phyloP scores from a whole-genome alignment of 2,797 vertebrate genomes.

The Mus caroli region DNA sequence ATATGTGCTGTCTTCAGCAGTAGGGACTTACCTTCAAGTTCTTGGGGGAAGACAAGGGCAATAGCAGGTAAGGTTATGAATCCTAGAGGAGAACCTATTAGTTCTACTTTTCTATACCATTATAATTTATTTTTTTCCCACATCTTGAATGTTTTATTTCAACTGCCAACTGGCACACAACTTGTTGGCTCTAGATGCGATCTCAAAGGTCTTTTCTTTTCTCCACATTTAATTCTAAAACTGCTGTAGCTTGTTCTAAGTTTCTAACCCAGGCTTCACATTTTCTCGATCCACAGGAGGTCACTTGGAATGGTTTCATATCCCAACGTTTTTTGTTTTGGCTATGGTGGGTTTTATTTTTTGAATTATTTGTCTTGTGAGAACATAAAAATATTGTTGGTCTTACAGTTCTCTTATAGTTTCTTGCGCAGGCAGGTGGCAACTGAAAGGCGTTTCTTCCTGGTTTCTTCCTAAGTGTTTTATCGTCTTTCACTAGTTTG shows the following conservation, averaged over 20 bases:
- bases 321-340: neutral
- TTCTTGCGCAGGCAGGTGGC: neutral
- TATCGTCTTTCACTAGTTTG: neutral
- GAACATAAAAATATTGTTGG: constrained; percentile 64
- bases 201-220: neutral
- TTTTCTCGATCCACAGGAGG: constrained; percentile 43
- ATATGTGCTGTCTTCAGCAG: neutral
- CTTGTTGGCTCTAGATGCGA: neutral
- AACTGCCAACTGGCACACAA: neutral
- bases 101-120: neutral
- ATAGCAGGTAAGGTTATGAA: neutral
- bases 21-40: neutral
- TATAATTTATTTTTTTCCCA: neutral
- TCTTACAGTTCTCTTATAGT: neutral
- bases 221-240: neutral
- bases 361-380: neutral
- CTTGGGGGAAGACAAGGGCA: neutral
- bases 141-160: constrained; percentile 26
- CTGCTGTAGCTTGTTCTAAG: neutral
- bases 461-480: neutral
- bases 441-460: neutral
- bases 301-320: neutral
- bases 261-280: constrained; percentile 58
- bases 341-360: neutral
- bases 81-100: neutral